Evolutionary conservation across 2,797 vertebrate genomes (phyloP).

Genomic region (Pachyuromys duprasi): DNA sequence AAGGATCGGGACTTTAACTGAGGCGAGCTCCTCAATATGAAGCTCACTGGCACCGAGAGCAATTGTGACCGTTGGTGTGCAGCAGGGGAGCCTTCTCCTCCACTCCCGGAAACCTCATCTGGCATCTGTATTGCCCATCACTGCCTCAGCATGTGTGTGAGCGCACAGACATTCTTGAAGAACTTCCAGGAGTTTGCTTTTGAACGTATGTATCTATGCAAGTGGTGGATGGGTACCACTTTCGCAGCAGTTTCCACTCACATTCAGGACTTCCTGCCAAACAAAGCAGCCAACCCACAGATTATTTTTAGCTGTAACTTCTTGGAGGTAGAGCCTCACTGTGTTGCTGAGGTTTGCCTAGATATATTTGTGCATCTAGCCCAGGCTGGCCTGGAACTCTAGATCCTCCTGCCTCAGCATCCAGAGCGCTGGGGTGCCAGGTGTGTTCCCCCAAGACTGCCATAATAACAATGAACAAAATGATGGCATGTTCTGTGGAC

Average conservation of each 20-base stretch:
- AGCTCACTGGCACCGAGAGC: background rate
- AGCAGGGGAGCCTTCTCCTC: background rate
- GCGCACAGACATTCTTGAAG: background rate
- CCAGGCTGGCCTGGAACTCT: background rate
- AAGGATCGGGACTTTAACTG: background rate
- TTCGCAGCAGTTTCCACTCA: background rate
- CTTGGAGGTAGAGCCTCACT: background rate
- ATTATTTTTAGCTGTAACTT: background rate
- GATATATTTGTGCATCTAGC: background rate
- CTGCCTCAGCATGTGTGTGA: background rate
- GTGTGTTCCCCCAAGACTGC: background rate
- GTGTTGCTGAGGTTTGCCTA: background rate
- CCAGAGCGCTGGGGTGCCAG: background rate
- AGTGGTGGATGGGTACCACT: background rate
- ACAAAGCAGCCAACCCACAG: background rate
- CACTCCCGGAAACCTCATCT: background rate
- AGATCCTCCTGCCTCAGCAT: background rate
- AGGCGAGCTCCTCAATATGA: background rate
- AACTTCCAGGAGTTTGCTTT: constrained; percentile 42
- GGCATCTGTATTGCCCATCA: background rate
- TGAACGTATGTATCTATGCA: background rate
- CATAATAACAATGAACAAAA: background rate
- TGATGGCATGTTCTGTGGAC: background rate
- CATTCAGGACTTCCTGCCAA: background rate
- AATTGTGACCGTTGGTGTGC: background rate